phyloP scores from a whole-genome alignment of 2,797 vertebrate species.

The Neosilurus mollespiculum region DNA sequence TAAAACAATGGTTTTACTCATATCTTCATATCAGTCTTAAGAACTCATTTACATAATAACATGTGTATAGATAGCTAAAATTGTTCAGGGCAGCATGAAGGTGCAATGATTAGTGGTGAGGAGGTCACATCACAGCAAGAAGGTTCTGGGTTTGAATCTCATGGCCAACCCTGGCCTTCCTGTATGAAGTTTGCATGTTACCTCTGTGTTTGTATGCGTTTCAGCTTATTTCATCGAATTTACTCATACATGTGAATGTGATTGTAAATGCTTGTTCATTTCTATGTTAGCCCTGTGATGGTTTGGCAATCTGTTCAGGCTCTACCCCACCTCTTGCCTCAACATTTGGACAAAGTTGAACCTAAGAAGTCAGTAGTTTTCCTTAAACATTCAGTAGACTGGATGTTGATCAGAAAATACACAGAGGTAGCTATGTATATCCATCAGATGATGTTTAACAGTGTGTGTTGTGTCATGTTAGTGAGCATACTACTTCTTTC shows the following conservation, averaged over 20 bases:
- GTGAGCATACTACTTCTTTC: constrained; percentile 49
- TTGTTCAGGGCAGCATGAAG: neutral
- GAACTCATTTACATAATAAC: neutral
- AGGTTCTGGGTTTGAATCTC: too few species aligned
- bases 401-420: constrained; percentile 13
- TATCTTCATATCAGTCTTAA: neutral
- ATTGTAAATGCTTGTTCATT: too few species aligned
- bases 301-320: too few species aligned
- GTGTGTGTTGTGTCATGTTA: neutral
- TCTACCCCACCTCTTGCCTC: too few species aligned
- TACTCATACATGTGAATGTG: too few species aligned
- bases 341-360: neutral
- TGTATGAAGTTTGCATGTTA: too few species aligned
- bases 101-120: too few species aligned
- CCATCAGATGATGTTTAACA: constrained; percentile 19
- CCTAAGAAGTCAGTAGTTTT: constrained; percentile 48
- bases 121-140: too few species aligned
- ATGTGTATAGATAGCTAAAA: neutral
- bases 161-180: too few species aligned
- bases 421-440: neutral
- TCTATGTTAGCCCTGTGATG: too few species aligned
- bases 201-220: too few species aligned
- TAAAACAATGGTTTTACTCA: neutral
- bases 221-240: too few species aligned
- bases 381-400: constrained; percentile 45